These are phyloP conservation scores for Drosophila fungiperda DNA, from an alignment of 2,888 invertebrate genomes.

Conservation along the genomic window DNA sequence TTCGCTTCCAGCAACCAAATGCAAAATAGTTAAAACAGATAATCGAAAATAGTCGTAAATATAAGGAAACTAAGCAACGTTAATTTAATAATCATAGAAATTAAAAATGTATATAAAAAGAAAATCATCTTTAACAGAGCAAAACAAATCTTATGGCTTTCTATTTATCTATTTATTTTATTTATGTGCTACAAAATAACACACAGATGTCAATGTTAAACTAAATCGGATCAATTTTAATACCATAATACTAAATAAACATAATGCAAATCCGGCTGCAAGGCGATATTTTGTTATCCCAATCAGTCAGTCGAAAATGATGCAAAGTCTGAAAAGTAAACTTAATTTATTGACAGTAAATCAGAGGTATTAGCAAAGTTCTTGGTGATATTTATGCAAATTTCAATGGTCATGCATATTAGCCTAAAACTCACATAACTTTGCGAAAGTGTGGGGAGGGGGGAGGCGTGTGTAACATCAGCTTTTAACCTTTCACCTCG, in stretches of 20 bases:
- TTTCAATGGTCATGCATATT: neutral
- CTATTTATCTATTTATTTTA: neutral
- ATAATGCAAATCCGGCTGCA: neutral
- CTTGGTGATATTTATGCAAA: neutral
- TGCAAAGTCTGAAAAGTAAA: neutral
- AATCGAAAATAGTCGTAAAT: too few relatives aligned
- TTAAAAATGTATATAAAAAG: neutral
- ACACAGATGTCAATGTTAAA: neutral
- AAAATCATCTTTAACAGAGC: neutral
- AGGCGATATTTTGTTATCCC: neutral
- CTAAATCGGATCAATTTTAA: neutral
- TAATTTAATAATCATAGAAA: neutral
- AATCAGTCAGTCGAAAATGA: neutral
- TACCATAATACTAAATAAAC: neutral
- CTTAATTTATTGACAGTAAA: neutral
- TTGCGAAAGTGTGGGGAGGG: neutral
- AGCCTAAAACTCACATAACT: neutral
- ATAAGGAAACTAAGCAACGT: too few relatives aligned
- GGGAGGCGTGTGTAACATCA: neutral
- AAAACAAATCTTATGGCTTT: neutral
- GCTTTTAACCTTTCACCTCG: slow-evolving; percentile 6
- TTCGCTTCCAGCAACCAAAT: too few relatives aligned
- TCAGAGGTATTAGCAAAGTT: neutral
- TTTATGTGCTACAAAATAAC: neutral
- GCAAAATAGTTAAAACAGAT: too few relatives aligned